A percentile compares a stretch with the other conserved stretches of the same genome.
These are phyloP conservation scores for Anastrepha ludens DNA, from an alignment of 1,140 invertebrate genomes.

Conservation along the genomic window DNA sequence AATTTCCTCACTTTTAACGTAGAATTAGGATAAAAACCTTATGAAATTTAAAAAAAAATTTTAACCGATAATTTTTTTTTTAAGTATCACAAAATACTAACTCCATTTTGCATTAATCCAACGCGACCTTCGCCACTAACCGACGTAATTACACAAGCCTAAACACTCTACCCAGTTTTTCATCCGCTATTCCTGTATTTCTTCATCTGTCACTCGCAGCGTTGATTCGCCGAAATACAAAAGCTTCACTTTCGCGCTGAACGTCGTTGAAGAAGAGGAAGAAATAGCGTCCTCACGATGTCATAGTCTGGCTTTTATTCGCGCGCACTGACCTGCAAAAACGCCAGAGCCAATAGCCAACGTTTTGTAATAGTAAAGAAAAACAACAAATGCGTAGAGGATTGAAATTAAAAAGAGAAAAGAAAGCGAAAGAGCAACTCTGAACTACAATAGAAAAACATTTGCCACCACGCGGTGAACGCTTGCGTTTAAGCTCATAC, in stretches of 20 bases:
- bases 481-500: not conserved
- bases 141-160: not conserved
- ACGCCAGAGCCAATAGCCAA: slow-evolving; percentile 53
- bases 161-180: not conserved
- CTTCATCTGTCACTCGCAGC: slow-evolving; percentile 27
- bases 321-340: slow-evolving; percentile 58
- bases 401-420: not conserved
- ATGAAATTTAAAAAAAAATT: too few relatives aligned
- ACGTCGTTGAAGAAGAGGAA: not conserved
- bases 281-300: slow-evolving; percentile 2
- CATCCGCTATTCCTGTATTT: not conserved
- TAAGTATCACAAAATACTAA: too few relatives aligned
- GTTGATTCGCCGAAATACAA: not conserved
- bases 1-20: too few relatives aligned
- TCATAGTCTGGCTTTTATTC: slow-evolving; percentile 48
- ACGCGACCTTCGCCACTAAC: not conserved
- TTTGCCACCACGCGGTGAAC: not conserved
- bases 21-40: too few relatives aligned
- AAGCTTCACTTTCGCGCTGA: not conserved
- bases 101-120: too few relatives aligned
- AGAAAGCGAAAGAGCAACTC: not conserved
- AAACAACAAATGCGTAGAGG: not conserved
- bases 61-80: too few relatives aligned
- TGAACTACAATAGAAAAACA: slow-evolving; percentile 4
- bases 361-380: not conserved